Evolutionary conservation across 2,888 invertebrate genomes (phyloP).

Genomic region (Erebia ligea): DNA sequence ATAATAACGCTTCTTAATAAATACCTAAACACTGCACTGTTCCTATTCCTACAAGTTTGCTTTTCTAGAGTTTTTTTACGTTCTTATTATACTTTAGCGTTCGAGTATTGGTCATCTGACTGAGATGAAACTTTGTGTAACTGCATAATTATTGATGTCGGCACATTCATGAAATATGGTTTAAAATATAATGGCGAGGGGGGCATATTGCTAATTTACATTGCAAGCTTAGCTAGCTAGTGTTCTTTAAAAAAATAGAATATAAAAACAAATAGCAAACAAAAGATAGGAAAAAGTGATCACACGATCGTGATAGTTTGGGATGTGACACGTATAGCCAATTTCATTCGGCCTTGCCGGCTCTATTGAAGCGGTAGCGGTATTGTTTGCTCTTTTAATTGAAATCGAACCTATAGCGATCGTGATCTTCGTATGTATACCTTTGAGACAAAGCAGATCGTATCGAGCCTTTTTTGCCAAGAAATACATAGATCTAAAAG

Average conservation of each 20-base stretch:
- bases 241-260: background rate
- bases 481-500: conserved; percentile 14
- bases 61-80: too few species aligned
- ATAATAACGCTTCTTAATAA: too few species aligned
- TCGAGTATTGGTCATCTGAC: too few species aligned
- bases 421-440: conserved; percentile 50
- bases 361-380: conserved; percentile 55
- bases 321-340: conserved; percentile 46
- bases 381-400: conserved; percentile 73
- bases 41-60: too few species aligned
- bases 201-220: too few species aligned
- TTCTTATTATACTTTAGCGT: too few species aligned
- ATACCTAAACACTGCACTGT: too few species aligned
- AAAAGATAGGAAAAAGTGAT: conserved; percentile 20
- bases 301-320: conserved; percentile 27
- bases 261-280: conserved; percentile 4
- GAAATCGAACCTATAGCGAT: conserved; percentile 63
- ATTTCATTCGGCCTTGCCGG: conserved; percentile 48
- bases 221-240: too few species aligned
- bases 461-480: conserved; percentile 22
- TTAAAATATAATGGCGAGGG: too few species aligned
- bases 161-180: too few species aligned
- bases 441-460: conserved; percentile 21
- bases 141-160: too few species aligned
- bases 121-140: too few species aligned